These are phyloP conservation scores for Gnatocerus cornutus DNA, from an alignment of 2,888 invertebrate species.

Conservation along the genomic window DNA sequence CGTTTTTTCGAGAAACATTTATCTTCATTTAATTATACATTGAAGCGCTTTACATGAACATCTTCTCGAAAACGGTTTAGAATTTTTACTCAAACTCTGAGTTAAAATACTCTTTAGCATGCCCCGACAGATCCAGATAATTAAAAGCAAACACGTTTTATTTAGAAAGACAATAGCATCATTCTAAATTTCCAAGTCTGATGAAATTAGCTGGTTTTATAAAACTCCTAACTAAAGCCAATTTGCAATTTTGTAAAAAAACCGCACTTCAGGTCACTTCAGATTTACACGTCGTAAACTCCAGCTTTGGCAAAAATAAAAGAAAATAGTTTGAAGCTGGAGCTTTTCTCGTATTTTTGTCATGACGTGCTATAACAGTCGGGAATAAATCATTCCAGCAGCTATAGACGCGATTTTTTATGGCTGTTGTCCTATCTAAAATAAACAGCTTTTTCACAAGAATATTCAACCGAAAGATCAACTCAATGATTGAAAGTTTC, in stretches of 20 bases:
- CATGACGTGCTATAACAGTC: background rate
- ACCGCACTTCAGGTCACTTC: no score
- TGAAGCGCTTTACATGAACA: no score
- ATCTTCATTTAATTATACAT: no score
- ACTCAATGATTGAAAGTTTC: background rate
- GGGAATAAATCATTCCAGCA: background rate
- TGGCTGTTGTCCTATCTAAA: background rate
- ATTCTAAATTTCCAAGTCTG: background rate
- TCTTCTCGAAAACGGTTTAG: no score
- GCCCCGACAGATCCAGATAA: background rate
- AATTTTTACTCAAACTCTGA: no score
- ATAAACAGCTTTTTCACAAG: background rate
- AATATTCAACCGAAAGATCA: background rate
- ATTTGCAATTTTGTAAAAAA: no score
- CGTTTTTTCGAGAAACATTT: no score
- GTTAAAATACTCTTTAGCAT: no score
- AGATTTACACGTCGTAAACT: background rate
- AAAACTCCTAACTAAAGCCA: no score
- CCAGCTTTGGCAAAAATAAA: background rate
- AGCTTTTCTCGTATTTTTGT: conserved; percentile 6
- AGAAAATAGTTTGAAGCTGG: background rate
- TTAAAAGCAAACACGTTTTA: conserved; percentile 12
- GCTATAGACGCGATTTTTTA: background rate
- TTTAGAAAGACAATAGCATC: conserved; percentile 16
- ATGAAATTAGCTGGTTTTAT: no score